Base-by-base conservation (phyloP, 2,113 vertebrate species). In the Galemys pyrenaicus region DNA sequence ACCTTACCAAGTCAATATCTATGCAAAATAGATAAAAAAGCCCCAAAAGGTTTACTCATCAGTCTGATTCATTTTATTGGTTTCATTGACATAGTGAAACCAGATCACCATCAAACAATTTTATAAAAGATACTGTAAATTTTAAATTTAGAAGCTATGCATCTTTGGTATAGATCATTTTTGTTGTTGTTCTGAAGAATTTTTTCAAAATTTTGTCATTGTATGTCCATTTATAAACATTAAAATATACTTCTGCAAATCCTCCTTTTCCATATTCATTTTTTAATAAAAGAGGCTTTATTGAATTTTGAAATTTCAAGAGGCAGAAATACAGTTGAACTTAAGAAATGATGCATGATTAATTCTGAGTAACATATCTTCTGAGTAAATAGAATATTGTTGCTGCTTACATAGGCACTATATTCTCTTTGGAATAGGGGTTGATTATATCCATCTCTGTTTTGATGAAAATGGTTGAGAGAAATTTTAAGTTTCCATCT, bases 11-110 rank as follows among this genome's bases (percentile, higher is more conserved):
- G 6, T 10, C 17, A 51, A 84, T 84, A 49, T 90, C 58, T 93
- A 65, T 84, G 56, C 12, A 92, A 74, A 20, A 68, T 65, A 77
- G 8, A 75, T 94, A 94, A 94, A 95, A 81, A 96, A 85, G 9
- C 71, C 28, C 13, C 28, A 87, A 30, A 12, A 20, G 16, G 6
- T 67, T 84, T 95, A 79, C 75, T 74, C 35, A 54, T 91, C 62
- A 22, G 44, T 85, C 11, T 82, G 35, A 87, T 64, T 93, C 12
- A 78, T 96, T 78, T 32, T 54, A 20, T n/a, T 62, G 77, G 67
- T 67, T 84, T 75, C 17, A 19, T 24, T 82, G 54, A 9, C 3
- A 71, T 4, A 37, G 44, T 64, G 84, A 91, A 70, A 88, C 24
- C 26, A 41, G 17, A 56, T 20, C 3, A 39, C 2, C 30, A 67